Base-by-base conservation (phyloP, 2,797 vertebrate species). In the Takifugu rubripes region DNA sequence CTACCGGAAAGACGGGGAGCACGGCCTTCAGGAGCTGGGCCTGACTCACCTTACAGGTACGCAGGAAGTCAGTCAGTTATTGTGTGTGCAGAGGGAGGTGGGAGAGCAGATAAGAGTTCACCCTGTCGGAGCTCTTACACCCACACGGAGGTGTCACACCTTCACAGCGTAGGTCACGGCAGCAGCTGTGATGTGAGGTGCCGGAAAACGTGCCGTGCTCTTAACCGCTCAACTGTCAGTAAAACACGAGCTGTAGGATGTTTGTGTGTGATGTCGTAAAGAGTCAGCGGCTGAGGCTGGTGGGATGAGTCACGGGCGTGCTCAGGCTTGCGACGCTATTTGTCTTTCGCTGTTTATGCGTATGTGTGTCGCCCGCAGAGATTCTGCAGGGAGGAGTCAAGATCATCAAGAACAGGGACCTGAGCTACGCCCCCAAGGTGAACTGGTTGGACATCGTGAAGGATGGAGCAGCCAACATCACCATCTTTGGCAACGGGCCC, bases 371-470 rank as follows among this genome's bases (percentile, higher is more conserved):
- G 3, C 65, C 62, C 52, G 49, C 91, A 98, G 96, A 98, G 87
- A 98, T 98, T 68, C 87, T 97, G 68, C 90, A 93, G 12, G 96
- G 96, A 15, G 93, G 94, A 0, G 93, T 96, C 62, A 92, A 93
- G 70, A 96, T 98, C 61, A 89, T 92, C 74, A 87, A 90, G 75
- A 98, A 98, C 11, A 90, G 91, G 11, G 93, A 93, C 75, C 89
- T 98, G 59, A 96, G 93, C 83, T 94, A 93, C 26, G 89, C 92
- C 54, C 88, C 91, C 1, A 88, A 92, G 42, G 92, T 98, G 56
- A 92, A 95, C 79, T 98, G 95, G 96, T 59, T 61, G 61, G 96
- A 98, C 84, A 98, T 97, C n/a, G 89, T 98, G 70, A 90, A 92
- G 67, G 89, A 96, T 54, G 65, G 36, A 2, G 52, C 62, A 0